Evolutionary conservation across 1,140 invertebrate genomes (phyloP).

Genomic region (Drosophila insularis): DNA sequence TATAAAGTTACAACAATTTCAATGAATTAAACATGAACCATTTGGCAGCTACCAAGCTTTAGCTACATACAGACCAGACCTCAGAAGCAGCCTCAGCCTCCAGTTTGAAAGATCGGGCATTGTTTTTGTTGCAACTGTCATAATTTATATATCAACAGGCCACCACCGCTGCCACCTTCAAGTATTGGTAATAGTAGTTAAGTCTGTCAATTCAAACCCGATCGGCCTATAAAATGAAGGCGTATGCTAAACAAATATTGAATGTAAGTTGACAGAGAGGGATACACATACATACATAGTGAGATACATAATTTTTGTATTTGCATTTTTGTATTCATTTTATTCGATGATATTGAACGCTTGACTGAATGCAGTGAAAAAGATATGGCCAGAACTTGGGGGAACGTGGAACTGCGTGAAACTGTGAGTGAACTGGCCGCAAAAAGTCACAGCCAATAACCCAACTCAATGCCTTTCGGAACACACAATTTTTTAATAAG

Average conservation of each 20-base stretch:
- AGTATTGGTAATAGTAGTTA: constrained; percentile 4
- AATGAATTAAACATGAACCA: constrained; percentile 64
- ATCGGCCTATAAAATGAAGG: constrained; percentile 52
- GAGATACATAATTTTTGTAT: not conserved
- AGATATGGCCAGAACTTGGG: constrained; percentile 33
- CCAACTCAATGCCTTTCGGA: constrained; percentile 64
- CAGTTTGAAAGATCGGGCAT: constrained; percentile 29
- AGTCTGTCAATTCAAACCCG: constrained; percentile 44
- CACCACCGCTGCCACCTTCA: constrained; percentile 42
- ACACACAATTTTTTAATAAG: constrained; percentile 49
- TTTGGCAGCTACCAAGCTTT: constrained; percentile 29
- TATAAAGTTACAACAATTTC: constrained; percentile 33
- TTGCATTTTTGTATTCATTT: not conserved
- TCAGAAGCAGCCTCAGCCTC: not conserved
- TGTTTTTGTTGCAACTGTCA: constrained; percentile 62
- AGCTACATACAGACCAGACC: not conserved
- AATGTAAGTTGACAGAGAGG: constrained; percentile 6
- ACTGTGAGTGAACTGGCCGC: constrained; percentile 32
- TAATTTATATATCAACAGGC: constrained; percentile 47
- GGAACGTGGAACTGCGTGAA: constrained; percentile 8
- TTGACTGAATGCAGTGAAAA: constrained; percentile 64
- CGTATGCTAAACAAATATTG: constrained; percentile 53
- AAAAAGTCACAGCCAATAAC: constrained; percentile 70
- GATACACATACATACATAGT: constrained; percentile 26
- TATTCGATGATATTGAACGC: constrained; percentile 66